A percentile compares a stretch with the other conserved stretches of the same genome.
Evolutionary conservation across 2,797 vertebrate species (phyloP).

Genomic region (Gadopsis marmoratus): DNA sequence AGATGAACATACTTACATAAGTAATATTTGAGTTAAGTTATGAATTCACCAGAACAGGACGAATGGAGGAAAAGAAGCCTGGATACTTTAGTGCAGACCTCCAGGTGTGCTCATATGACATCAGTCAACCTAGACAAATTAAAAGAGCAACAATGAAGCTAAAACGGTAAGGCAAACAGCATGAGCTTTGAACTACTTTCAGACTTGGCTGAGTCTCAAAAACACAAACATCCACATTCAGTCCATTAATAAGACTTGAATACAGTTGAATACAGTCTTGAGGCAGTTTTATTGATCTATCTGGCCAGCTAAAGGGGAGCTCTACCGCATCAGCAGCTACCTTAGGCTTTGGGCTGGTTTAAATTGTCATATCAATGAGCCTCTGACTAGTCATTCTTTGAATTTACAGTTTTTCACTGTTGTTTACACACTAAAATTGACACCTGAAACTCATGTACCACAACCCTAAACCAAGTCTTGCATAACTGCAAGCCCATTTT

Average conservation of each 20-base stretch:
- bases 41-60: not conserved
- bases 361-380: not conserved
- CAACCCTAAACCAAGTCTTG: no score
- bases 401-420: no score
- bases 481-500: no score
- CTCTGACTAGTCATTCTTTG: not conserved
- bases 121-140: not conserved
- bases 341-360: not conserved
- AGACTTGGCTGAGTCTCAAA: not conserved
- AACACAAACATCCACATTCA: not conserved
- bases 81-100: not conserved
- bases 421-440: no score
- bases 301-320: not conserved
- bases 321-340: not conserved
- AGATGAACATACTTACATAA: not conserved
- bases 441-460: no score
- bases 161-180: not conserved
- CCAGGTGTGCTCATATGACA: not conserved
- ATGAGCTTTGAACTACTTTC: not conserved
- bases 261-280: not conserved
- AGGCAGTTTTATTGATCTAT: slow-evolving; percentile 1
- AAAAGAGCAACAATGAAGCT: not conserved
- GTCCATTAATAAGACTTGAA: not conserved
- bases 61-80: not conserved
- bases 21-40: not conserved